Percentiles rank a stretch among this genome's conserved stretches.
These are phyloP conservation scores for Mesocentrotus franciscanus DNA, from an alignment of 53 echinoderm and acorn worm genomes.

Conservation along the genomic window DNA sequence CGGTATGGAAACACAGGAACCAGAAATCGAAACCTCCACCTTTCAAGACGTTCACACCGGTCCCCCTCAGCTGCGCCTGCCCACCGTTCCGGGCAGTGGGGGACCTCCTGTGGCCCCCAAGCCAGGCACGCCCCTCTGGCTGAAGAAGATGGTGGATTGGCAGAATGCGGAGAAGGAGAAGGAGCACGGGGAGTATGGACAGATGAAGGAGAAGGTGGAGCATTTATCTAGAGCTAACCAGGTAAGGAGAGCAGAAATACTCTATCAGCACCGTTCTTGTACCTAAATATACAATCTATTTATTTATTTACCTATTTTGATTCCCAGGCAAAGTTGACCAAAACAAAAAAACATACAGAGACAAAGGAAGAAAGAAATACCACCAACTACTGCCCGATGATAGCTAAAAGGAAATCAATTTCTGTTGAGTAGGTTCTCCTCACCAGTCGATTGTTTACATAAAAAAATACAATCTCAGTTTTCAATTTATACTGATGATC, in stretches of 20 bases:
- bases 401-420: no score
- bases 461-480: no score
- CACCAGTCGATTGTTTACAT: no score
- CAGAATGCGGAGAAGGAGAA: slow-evolving; percentile 90
- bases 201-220: slow-evolving; percentile 72
- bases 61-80: slow-evolving; percentile 69
- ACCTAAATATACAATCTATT: not conserved
- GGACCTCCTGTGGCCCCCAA: slow-evolving; percentile 76
- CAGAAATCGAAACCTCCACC: slow-evolving; percentile 39
- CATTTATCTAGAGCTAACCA: slow-evolving; percentile 58
- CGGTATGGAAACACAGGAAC: slow-evolving; percentile 77
- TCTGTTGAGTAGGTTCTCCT: no score
- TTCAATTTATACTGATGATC: no score
- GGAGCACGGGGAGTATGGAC: slow-evolving; percentile 74
- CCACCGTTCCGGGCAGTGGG: slow-evolving; percentile 54
- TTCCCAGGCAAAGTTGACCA: no score
- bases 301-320: no score
- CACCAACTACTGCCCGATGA: no score
- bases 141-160: slow-evolving; percentile 95
- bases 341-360: no score
- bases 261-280: not conserved
- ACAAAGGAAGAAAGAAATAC: no score
- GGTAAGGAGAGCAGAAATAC: not conserved
- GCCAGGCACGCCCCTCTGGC: slow-evolving; percentile 89
- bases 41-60: slow-evolving; percentile 35